These are phyloP conservation scores for Chelonus formosanus DNA, from an alignment of 2,888 invertebrate genomes.

Conservation along the genomic window DNA sequence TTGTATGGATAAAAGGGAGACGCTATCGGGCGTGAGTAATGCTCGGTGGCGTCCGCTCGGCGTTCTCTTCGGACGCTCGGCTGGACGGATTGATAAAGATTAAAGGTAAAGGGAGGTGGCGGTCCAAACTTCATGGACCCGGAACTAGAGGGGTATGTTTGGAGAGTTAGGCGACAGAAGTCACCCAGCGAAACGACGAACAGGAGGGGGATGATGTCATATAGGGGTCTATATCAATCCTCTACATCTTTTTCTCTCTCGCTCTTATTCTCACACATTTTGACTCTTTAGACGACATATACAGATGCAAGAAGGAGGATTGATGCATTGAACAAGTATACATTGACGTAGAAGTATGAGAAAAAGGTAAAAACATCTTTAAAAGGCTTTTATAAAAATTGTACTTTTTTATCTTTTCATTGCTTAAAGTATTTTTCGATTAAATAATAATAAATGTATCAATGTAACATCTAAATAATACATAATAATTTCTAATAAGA, in stretches of 20 bases:
- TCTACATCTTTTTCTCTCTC: background rate
- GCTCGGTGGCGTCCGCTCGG: slow-evolving; percentile 55
- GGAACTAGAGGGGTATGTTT: slow-evolving; percentile 44
- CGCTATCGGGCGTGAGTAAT: slow-evolving; percentile 62
- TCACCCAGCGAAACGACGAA: slow-evolving; percentile 61
- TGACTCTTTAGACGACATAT: slow-evolving; percentile 37
- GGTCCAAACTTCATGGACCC: slow-evolving; percentile 24
- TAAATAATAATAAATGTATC: too few species aligned
- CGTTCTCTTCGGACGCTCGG: slow-evolving; percentile 47
- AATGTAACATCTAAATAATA: too few species aligned
- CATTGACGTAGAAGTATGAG: slow-evolving; percentile 46
- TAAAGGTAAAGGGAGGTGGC: slow-evolving; percentile 58
- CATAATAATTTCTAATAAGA: too few species aligned
- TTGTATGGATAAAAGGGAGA: slow-evolving; percentile 39
- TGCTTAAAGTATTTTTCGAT: too few species aligned
- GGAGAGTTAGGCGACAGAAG: slow-evolving; percentile 63
- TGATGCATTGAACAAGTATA: slow-evolving; percentile 50
- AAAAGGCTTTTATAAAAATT: too few species aligned
- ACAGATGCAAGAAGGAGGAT: slow-evolving; percentile 50
- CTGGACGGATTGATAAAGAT: slow-evolving; percentile 64
- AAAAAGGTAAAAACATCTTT: background rate
- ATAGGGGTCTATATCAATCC: slow-evolving; percentile 50
- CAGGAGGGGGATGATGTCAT: slow-evolving; percentile 59
- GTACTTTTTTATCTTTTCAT: too few species aligned
- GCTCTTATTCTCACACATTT: slow-evolving; percentile 12